Conservation (phyloP, 2,888 invertebrate genomes). For the Dinocampus coccinellae region DNA sequence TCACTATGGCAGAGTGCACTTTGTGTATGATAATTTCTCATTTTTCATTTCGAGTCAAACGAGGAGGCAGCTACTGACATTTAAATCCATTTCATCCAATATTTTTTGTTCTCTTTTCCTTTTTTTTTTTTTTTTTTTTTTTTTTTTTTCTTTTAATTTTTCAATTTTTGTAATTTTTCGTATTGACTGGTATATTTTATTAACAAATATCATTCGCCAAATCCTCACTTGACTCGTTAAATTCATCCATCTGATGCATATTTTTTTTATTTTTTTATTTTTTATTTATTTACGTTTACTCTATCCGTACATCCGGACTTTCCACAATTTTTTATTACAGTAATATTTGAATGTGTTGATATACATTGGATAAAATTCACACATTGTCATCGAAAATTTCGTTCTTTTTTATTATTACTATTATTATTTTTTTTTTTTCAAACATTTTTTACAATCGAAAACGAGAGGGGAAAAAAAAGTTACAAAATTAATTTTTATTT, state of each 20-base stretch:
- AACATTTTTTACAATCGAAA: no score
- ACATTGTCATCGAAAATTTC: conserved; percentile 35
- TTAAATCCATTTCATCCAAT: not conserved
- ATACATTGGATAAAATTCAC: conserved; percentile 31
- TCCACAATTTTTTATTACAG: conserved; percentile 33
- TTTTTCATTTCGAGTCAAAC: conserved; percentile 45
- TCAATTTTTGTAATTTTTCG: no score
- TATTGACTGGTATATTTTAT: no score
- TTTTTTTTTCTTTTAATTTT: no score
- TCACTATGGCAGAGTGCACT: conserved; percentile 56
- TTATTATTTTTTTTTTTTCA: not conserved
- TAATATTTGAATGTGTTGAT: conserved; percentile 34
- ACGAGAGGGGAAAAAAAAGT: no score
- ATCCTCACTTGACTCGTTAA: conserved; percentile 41
- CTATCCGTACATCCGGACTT: conserved; percentile 41
- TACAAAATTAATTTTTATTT: no score
- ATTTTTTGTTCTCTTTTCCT: no score
- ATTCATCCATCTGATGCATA: conserved; percentile 38
- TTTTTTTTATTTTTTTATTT: conserved; percentile 26
- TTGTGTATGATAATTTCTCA: conserved; percentile 56
- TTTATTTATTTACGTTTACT: conserved; percentile 33
- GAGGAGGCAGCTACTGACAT: not conserved
- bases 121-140: no score
- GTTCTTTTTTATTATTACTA: not conserved
- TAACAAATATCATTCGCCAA: conserved; percentile 30